Evolutionary conservation across 2,888 invertebrate genomes (phyloP).

Genomic region (Chelonus formosanus): DNA sequence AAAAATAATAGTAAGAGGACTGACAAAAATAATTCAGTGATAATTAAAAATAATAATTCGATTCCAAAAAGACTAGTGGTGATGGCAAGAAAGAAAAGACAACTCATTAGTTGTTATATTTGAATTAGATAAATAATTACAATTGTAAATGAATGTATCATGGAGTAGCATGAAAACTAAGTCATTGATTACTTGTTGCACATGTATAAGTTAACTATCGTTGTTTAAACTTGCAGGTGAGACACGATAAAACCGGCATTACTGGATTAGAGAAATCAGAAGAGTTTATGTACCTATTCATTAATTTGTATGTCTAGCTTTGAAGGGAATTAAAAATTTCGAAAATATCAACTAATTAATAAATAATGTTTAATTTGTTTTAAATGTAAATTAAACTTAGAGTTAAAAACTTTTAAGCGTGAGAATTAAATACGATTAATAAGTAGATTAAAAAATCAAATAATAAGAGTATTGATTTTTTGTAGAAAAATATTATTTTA

Average conservation of each 20-base stretch:
- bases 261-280: slow-evolving; percentile 44
- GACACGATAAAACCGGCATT: slow-evolving; percentile 39
- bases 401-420: too few species aligned
- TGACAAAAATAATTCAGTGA: too few species aligned
- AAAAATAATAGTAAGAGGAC: too few species aligned
- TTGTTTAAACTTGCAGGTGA: slow-evolving; percentile 32
- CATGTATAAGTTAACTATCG: slow-evolving; percentile 8
- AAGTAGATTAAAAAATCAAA: too few species aligned
- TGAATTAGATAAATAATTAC: background rate
- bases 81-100: too few species aligned
- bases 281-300: slow-evolving; percentile 1
- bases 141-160: slow-evolving; percentile 6
- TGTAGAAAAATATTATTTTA: too few species aligned
- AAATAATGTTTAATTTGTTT: too few species aligned
- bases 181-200: slow-evolving; percentile 12
- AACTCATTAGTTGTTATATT: background rate
- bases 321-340: background rate
- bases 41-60: too few species aligned
- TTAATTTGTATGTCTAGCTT: background rate
- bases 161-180: slow-evolving; percentile 12
- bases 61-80: too few species aligned
- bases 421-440: too few species aligned
- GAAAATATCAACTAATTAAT: background rate
- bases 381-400: too few species aligned
- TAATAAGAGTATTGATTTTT: too few species aligned